Evolutionary conservation across 1,140 invertebrate genomes (phyloP), one percentile per base, ranked within the genome.

Genomic region (Zaprionus kolodkinae): DNA sequence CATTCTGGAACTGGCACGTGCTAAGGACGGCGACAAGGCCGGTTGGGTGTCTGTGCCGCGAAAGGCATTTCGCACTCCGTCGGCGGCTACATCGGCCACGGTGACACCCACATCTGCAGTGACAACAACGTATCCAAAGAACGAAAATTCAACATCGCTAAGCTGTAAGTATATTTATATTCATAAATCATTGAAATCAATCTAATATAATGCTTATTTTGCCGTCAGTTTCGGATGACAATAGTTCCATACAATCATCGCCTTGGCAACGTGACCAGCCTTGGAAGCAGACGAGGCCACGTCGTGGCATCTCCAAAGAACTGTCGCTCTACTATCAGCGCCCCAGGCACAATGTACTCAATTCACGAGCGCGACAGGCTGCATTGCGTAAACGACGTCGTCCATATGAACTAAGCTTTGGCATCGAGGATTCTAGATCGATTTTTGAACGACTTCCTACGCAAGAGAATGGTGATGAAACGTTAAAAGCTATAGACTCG

Each of bases 251-350:
- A 79, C 96, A 97, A 88, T 97, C 96, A 50, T 97, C 96, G 81
- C 96, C 96, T 65, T 97, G 96, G 96, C 96, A 97, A 92, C 94
- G 96, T 73, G 96, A 97, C 92, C 96, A 97, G 91, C 96, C 95
- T 82, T 97, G 96, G 96, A 97, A 97, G 91, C 96, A 97, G 92
- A 93, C 94, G 33, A 93, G 94, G 75, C 96, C 97, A 36, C 94
- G 95, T 65, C 94, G 94, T 38, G 95, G 95, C 90, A 93, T 96
- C 54, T 96, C 95, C 68, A 95, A 94, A 82, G 95, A 96, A 92
- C 94, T 97, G 93, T 94, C 95, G 81, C 95, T 97, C 81, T 96
- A 94, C 83, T 97, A 96, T 92, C 94, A 94, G 83, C 94, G 95
- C 65, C 94, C 95, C 33, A 93, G 92, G 76, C 88, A 93, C 45